These are phyloP conservation scores for Vimba vimba DNA, from an alignment of 2,113 vertebrate genomes.

Conservation along the genomic window DNA sequence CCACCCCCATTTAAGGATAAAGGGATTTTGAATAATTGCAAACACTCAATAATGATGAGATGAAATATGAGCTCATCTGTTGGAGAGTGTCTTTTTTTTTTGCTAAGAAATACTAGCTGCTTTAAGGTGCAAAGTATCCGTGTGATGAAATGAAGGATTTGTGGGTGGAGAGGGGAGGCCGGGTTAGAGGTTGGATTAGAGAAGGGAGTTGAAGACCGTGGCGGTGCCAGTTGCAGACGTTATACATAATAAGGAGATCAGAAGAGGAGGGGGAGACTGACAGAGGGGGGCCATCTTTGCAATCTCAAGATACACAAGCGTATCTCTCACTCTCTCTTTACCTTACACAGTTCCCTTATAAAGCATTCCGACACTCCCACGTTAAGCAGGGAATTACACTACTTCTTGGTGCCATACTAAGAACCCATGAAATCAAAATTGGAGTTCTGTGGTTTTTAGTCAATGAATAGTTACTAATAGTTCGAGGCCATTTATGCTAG, in stretches of 20 bases:
- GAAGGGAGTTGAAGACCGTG: slow-evolving; percentile 50
- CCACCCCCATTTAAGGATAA: background rate
- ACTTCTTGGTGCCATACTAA: background rate
- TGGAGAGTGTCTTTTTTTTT: background rate
- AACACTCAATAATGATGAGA: background rate
- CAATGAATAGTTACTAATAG: background rate
- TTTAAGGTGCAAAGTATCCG: background rate
- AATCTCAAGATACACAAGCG: slow-evolving; percentile 38
- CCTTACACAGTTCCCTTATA: background rate
- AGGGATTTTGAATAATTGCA: background rate
- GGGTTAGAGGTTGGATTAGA: slow-evolving; percentile 13
- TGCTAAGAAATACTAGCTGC: background rate
- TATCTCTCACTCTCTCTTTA: background rate
- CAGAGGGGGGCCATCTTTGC: background rate
- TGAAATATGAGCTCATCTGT: background rate
- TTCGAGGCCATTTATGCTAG: background rate
- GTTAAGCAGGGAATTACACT: background rate
- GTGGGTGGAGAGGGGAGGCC: slow-evolving; percentile 18
- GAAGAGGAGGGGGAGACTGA: slow-evolving; percentile 34
- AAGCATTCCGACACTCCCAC: background rate
- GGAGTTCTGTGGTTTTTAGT: background rate
- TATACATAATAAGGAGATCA: slow-evolving; percentile 60
- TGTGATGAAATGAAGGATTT: background rate
- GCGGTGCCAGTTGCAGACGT: slow-evolving; percentile 69
- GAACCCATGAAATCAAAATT: background rate